These are phyloP conservation scores for Bugulina stolonifera DNA, from an alignment of 2,888 invertebrate genomes.

Conservation along the genomic window DNA sequence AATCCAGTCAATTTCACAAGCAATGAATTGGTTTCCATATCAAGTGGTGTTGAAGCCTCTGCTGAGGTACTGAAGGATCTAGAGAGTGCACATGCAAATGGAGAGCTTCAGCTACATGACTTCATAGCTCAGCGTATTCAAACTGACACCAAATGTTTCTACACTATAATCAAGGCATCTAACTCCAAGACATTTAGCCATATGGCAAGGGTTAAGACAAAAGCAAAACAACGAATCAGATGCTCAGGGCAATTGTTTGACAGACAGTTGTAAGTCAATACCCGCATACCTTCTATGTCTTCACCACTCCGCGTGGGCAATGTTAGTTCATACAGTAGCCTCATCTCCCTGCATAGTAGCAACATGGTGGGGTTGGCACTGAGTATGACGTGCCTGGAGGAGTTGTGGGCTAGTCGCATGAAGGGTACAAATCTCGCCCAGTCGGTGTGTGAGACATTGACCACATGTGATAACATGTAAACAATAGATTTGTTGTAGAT, in stretches of 20 bases:
- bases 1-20: no score
- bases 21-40: neutral
- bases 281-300: neutral
- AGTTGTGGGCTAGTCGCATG: neutral
- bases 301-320: neutral
- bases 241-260: no score
- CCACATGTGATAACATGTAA: neutral
- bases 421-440: conserved; percentile 2
- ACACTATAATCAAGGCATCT: neutral
- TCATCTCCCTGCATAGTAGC: neutral
- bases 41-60: conserved; percentile 35
- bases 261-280: neutral
- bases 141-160: neutral
- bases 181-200: no score
- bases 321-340: no score
- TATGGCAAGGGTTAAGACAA: no score
- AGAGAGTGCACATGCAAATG: no score
- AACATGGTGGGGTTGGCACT: neutral
- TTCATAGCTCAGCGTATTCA: neutral
- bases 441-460: neutral
- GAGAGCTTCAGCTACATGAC: neutral
- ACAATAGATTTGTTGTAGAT: neutral
- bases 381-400: neutral
- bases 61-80: no score
- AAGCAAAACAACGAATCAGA: no score